Evolutionary conservation across 2,888 invertebrate genomes (phyloP).

Genomic region (Eupithecia centaureata): DNA sequence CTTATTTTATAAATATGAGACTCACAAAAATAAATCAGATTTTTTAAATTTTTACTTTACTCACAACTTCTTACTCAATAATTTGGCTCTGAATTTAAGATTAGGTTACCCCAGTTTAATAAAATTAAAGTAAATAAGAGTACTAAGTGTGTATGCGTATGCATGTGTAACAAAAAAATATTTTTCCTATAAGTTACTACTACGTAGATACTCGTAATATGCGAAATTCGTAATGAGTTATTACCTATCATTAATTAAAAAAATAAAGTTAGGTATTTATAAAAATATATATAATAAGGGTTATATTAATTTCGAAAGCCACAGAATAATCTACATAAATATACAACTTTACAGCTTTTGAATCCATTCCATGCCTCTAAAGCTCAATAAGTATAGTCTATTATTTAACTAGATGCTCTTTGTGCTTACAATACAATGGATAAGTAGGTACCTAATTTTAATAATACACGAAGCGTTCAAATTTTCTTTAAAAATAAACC

Average conservation of each 20-base stretch:
- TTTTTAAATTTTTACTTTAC: no score
- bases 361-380: not conserved
- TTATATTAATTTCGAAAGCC: not conserved
- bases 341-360: not conserved
- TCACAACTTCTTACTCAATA: no score
- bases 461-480: constrained; percentile 11
- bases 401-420: not conserved
- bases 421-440: constrained; percentile 17
- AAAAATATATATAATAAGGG: not conserved
- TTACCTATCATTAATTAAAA: not conserved
- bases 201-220: not conserved
- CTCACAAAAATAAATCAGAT: not conserved
- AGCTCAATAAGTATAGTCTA: constrained; percentile 7
- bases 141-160: not conserved
- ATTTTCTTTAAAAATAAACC: constrained; percentile 15
- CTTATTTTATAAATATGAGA: not conserved
- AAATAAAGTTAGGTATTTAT: not conserved
- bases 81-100: no score
- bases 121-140: not conserved
- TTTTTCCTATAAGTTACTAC: not conserved
- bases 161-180: not conserved
- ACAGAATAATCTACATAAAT: not conserved
- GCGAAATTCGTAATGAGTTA: constrained; percentile 1
- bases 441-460: not conserved
- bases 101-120: no score